Base-by-base conservation (phyloP, 1,140 invertebrate species). In the Tribolium castaneum region DNA sequence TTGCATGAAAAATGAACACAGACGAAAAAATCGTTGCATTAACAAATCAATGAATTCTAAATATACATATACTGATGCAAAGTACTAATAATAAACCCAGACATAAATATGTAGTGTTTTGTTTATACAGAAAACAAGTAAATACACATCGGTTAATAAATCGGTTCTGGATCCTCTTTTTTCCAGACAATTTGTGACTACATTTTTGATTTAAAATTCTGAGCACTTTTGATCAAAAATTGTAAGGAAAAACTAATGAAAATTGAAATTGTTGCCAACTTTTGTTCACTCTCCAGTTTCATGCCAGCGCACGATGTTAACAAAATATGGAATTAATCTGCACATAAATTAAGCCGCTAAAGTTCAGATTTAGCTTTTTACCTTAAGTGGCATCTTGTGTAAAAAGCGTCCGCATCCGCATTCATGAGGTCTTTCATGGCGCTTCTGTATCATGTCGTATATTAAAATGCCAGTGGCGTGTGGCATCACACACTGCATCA, bases 381-480 rank as follows among this genome's bases (percentile, higher is more conserved):
- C 54, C 51, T 52, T 59, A 59, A 59, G 54, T 59, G 54, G 54
- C 54, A 22, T 59, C 54, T 9, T 25, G 54, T 25, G 54, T 59
- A 59, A 59, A 59, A 59, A 59, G 30, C 25, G 30, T 66, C 59
- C 59, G 9, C 59, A 66, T 66, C 59, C 59, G 59, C 59, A 66
- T 66, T 66, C 59, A 66, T 22, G n/a, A 66, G 25, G 7, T 62
- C 25, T 12, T 30, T 25, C 6, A 56, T 39, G 5, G 59, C 59
- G 25, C 30, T 66, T 35, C 10, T 34, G n/a, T 66, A 45, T 45
- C 39, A 45, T 45, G 39, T 45, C 39, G 39, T 35, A n/a, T 35
- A 66, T 66, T 66, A 66, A 66, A 66, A 66, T 66, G 59, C 59
- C 12, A 66, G 25, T 66, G 30, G 59, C 30, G 59, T 66, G 59